Percentiles rank a stretch among this genome's conserved stretches.
phyloP scores from a whole-genome alignment of 2,113 vertebrate genomes.

The Anser brachyrhynchus region DNA sequence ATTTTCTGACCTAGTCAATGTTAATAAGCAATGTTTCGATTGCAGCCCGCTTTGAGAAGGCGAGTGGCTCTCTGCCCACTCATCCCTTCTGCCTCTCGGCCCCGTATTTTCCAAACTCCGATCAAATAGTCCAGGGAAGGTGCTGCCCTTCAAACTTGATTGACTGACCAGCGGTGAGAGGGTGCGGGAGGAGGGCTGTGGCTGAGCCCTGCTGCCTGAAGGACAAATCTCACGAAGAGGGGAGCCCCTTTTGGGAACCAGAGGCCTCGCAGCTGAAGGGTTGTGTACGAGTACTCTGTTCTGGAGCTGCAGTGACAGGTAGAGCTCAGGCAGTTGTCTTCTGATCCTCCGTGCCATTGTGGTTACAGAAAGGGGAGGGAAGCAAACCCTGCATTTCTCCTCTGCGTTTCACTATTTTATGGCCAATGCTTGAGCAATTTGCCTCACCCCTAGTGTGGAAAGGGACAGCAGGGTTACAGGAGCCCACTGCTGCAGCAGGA shows the following conservation, averaged over 20 bases:
- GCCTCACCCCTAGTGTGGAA: fast-evolving
- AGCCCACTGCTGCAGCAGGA: background rate
- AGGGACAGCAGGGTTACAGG: background rate
- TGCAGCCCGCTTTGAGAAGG: constrained; percentile 3
- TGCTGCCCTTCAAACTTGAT: constrained; percentile 63
- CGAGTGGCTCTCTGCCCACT: background rate
- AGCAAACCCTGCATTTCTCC: background rate
- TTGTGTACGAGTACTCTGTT: fast-evolving
- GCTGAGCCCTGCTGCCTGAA: background rate
- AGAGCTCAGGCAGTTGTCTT: background rate
- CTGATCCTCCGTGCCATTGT: background rate
- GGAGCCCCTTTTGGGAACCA: background rate
- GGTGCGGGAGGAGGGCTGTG: background rate
- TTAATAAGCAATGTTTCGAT: constrained; percentile 31
- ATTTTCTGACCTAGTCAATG: constrained; percentile 58
- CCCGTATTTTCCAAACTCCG: background rate
- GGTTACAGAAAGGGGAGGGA: background rate
- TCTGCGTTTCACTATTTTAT: background rate
- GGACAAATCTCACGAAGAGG: background rate
- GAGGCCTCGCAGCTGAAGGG: fast-evolving
- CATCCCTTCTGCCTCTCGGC: background rate
- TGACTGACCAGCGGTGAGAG: background rate
- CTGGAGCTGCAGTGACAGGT: background rate
- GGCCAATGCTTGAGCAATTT: background rate
- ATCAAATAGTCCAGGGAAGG: constrained; percentile 38